Base-by-base conservation (phyloP, 2,113 vertebrate species). In the Brienomyrus longianalis region DNA sequence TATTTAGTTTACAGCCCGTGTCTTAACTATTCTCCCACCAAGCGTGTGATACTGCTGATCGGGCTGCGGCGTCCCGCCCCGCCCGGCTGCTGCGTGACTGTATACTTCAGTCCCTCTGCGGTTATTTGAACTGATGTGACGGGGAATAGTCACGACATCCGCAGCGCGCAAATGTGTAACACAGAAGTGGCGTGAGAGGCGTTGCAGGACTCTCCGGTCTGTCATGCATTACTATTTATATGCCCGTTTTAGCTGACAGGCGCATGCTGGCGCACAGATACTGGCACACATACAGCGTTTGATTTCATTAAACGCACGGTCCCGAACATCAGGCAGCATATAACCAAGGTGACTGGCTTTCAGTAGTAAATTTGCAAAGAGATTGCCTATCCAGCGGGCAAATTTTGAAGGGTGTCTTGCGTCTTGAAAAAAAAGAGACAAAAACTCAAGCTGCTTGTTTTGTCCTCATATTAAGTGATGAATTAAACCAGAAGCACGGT, bases 91-190 rank as follows among this genome's bases (percentile, higher is more conserved):
- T 91, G 92, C 92, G 92, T 93, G 91, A 93, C 91, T 92, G 83
- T 80, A 86, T 84, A 86, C 88, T 90, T 90, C 89, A 91, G 90
- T 90, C 91, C 92, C 94, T 91, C 93, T 92, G 86, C 91, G 94
- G 93, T 94, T 95, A 95, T 95, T 95, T 95, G 94, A 94, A 94
- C 94, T 95, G 93, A 95, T 95, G 93, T 93, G 93, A 66, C 87
- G 85, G 91, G 94, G 94, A 90, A 91, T 93, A 96, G 96, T 96
- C 96, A 97, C 96, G 96, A 96, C 95, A 97, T 95, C 95, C 93
- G 91, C 93, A 90, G 94, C 93, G 94, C 93, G 95, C 93, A 94
- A 94, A 95, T 95, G 92, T 95, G 94, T 95, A 94, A 93, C 92
- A 93, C 95, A 94, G 93, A 94, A 94, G 92, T 96, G 91, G 95